Evolutionary conservation across 2,797 vertebrate genomes (phyloP).

Genomic region (Tapera naevia): DNA sequence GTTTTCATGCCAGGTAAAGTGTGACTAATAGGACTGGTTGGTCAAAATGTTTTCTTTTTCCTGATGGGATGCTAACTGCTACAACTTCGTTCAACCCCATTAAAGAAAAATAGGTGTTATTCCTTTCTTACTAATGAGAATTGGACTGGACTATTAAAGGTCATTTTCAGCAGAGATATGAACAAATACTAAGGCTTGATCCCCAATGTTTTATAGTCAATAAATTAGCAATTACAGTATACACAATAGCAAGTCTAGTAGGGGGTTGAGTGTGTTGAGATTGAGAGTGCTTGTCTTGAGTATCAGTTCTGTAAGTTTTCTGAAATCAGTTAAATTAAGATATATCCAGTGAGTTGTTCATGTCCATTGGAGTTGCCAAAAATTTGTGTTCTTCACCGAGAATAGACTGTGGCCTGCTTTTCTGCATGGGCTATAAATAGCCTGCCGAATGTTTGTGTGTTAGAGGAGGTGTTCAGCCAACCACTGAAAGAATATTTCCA

Average conservation of each 20-base stretch:
- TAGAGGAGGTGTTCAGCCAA: neutral
- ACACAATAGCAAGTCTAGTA: neutral
- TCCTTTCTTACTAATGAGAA: neutral
- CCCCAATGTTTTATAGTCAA: neutral
- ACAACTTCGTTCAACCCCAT: neutral
- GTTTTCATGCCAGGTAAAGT: neutral
- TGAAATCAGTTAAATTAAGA: neutral
- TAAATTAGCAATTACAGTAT: neutral
- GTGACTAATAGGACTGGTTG: neutral
- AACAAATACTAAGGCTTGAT: neutral
- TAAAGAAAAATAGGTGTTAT: neutral
- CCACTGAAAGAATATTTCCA: neutral
- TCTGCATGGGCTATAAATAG: neutral
- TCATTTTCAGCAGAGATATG: neutral
- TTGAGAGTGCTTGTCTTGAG: neutral
- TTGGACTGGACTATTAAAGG: neutral
- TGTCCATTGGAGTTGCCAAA: neutral
- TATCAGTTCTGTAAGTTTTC: neutral
- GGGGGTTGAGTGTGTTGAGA: neutral
- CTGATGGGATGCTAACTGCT: neutral
- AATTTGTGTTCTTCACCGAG: neutral
- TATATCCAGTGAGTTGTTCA: neutral
- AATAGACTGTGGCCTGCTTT: neutral
- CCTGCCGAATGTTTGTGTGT: neutral
- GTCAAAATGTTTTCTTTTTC: neutral